Evolutionary conservation across 2,888 invertebrate species (phyloP).

Genomic region (Sipha maydis): DNA sequence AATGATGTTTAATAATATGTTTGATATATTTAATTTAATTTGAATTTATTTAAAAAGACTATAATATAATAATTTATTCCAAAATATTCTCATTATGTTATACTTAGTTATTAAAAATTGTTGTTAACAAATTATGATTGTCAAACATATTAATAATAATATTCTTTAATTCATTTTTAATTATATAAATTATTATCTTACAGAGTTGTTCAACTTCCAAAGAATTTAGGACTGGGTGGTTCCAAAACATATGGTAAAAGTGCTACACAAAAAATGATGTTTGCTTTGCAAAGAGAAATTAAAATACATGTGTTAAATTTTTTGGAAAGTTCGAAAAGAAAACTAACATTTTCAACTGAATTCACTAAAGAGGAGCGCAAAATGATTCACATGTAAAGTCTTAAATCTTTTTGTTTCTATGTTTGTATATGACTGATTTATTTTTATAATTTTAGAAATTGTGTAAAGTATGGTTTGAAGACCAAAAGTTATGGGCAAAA

Average conservation of each 20-base stretch:
- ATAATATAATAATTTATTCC: neutral
- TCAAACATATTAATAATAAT: neutral
- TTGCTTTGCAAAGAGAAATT: neutral
- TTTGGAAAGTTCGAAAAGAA: neutral
- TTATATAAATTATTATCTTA: neutral
- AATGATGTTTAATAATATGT: neutral
- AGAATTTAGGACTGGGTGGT: neutral
- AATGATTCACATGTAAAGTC: constrained; percentile 71
- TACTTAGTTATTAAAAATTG: too few relatives aligned
- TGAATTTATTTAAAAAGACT: neutral
- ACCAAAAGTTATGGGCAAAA: constrained; percentile 70
- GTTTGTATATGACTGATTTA: constrained; percentile 37
- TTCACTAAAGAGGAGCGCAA: constrained; percentile 76
- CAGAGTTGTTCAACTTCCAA: constrained; percentile 8
- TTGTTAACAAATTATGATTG: neutral
- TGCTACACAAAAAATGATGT: neutral
- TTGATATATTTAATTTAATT: neutral
- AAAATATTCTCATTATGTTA: too few relatives aligned
- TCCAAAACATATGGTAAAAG: too few relatives aligned
- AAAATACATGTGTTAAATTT: neutral
- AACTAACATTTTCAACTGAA: constrained; percentile 69
- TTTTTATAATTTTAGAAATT: constrained; percentile 66
- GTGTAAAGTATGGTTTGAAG: constrained; percentile 69
- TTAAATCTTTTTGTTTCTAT: neutral
- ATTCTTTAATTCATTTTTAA: neutral